Percentiles rank a stretch among this genome's conserved stretches.
phyloP scores from a whole-genome alignment of 53 echinoderm and acorn worm genomes.

The Pentamera pediparva region DNA sequence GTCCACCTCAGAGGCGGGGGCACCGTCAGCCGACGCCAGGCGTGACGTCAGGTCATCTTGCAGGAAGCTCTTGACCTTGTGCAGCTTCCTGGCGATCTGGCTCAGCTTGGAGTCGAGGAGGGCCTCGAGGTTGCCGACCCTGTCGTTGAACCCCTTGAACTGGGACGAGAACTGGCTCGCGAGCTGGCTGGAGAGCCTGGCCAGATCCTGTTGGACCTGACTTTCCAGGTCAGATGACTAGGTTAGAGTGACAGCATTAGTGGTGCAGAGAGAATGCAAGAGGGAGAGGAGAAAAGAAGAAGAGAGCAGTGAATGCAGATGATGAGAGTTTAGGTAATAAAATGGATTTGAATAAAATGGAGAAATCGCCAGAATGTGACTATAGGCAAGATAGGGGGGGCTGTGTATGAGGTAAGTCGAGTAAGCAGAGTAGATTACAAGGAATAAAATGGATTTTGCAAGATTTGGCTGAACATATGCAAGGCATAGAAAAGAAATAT shows the following conservation, averaged over 20 bases:
- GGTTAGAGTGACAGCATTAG: not conserved
- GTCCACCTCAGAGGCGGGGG: not conserved
- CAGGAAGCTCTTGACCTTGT: slow-evolving; percentile 16
- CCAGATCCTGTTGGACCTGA: slow-evolving; percentile 26
- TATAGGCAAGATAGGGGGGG: too few relatives aligned
- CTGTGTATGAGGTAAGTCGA: too few relatives aligned
- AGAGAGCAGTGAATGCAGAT: not conserved
- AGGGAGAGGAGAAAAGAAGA: not conserved
- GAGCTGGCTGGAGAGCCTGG: not conserved
- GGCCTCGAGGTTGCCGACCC: not conserved
- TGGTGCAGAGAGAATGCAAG: not conserved
- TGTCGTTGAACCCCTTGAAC: not conserved
- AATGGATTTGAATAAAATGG: too few relatives aligned
- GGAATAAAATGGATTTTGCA: too few relatives aligned
- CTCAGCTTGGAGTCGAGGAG: slow-evolving; percentile 17
- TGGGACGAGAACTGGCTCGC: not conserved
- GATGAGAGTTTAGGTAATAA: too few relatives aligned
- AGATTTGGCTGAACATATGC: too few relatives aligned
- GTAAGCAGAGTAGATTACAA: too few relatives aligned
- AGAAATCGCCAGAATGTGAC: too few relatives aligned
- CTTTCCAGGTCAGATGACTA: slow-evolving; percentile 20
- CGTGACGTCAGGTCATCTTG: not conserved
- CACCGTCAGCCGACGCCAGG: not conserved
- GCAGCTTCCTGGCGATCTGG: slow-evolving; percentile 19
- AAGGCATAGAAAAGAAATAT: too few relatives aligned